Conservation (phyloP, 1,140 invertebrate genomes). For the Trichonephila inaurata region DNA sequence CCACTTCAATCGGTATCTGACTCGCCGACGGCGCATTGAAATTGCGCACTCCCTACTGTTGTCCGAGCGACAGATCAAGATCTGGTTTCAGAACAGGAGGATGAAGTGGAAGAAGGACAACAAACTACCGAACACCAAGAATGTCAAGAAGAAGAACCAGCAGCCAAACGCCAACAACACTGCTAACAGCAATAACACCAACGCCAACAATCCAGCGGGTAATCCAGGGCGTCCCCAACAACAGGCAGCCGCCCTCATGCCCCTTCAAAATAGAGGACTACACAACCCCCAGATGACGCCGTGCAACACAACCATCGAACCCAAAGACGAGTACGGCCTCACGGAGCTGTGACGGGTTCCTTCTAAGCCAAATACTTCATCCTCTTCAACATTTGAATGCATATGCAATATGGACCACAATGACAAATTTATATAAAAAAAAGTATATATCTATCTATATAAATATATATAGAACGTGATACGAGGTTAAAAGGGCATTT, state of each 20-base stretch:
- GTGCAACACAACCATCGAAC: slow-evolving; percentile 49
- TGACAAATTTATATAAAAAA: slow-evolving; percentile 12
- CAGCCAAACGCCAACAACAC: slow-evolving; percentile 77
- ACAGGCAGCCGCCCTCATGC: slow-evolving; percentile 44
- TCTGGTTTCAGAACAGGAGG: slow-evolving; percentile 92
- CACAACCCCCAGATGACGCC: slow-evolving; percentile 29
- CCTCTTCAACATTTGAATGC: neutral
- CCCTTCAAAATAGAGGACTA: slow-evolving; percentile 28
- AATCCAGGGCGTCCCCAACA: slow-evolving; percentile 40
- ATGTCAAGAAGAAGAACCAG: slow-evolving; percentile 85
- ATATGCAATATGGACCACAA: slow-evolving; percentile 66
- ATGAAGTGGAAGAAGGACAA: slow-evolving; percentile 99
- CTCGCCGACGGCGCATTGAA: slow-evolving; percentile 95
- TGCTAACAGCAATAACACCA: slow-evolving; percentile 53
- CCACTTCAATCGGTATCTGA: slow-evolving; percentile 97
- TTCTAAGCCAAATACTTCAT: slow-evolving; percentile 47
- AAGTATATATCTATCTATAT: neutral
- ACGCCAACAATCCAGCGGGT: neutral
- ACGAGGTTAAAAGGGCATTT: neutral
- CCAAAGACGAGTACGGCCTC: slow-evolving; percentile 76
- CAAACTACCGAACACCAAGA: slow-evolving; percentile 97
- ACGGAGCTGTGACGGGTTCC: slow-evolving; percentile 74
- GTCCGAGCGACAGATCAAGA: slow-evolving; percentile 98
- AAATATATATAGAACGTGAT: slow-evolving; percentile 9
- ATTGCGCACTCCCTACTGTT: slow-evolving; percentile 97